These are phyloP conservation scores for Nebria salina DNA, from an alignment of 2,888 invertebrate genomes.

Conservation along the genomic window DNA sequence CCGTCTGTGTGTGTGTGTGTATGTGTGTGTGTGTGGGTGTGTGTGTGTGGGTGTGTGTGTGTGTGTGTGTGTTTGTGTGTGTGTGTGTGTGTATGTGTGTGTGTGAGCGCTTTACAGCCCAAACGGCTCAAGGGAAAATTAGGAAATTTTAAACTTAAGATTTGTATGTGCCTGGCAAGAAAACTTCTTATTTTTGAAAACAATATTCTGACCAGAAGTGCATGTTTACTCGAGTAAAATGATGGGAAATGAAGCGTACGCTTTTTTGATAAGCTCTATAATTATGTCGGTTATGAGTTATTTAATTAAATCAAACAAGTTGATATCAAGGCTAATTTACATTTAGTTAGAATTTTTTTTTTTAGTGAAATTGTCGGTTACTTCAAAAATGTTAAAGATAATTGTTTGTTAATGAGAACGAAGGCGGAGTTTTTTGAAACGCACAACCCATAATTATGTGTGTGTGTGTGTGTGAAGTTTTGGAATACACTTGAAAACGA, in stretches of 20 bases:
- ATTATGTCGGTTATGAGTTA: not conserved
- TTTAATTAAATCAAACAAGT: not conserved
- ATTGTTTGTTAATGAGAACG: conserved; percentile 38
- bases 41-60: too few relatives aligned
- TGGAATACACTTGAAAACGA: conserved; percentile 11
- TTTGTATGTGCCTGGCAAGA: too few relatives aligned
- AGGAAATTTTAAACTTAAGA: too few relatives aligned
- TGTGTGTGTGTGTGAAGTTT: conserved; percentile 7
- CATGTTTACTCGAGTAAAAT: too few relatives aligned
- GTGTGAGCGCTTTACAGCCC: too few relatives aligned
- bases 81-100: too few relatives aligned
- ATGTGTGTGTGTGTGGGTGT: too few relatives aligned
- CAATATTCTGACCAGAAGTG: too few relatives aligned
- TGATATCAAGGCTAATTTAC: not conserved
- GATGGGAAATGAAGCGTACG: not conserved
- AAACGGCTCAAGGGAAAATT: too few relatives aligned
- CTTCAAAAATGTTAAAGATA: conserved; percentile 20
- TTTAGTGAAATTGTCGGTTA: conserved; percentile 28
- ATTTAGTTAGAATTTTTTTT: not conserved
- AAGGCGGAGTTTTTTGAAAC: conserved; percentile 20
- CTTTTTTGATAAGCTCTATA: not conserved
- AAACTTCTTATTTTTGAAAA: too few relatives aligned
- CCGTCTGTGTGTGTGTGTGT: too few relatives aligned
- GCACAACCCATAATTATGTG: conserved; percentile 24
- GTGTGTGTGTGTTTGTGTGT: too few relatives aligned